phyloP scores from a whole-genome alignment of 2,888 invertebrate species.

The Plagodis dolabraria region DNA sequence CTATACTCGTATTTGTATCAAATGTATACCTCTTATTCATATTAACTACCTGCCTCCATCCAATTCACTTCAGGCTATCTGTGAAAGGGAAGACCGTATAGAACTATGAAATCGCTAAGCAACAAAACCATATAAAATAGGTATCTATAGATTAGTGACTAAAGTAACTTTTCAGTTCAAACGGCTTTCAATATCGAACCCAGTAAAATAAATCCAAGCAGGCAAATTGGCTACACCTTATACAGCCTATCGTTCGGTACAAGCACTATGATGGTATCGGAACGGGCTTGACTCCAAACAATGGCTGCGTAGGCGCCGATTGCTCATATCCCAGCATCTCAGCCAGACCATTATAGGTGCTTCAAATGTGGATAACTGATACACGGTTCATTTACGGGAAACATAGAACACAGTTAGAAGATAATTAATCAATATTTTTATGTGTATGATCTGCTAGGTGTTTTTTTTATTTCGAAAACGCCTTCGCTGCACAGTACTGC shows the following conservation, averaged over 20 bases:
- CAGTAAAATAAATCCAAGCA: constrained; percentile 19
- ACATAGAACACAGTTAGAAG: not conserved
- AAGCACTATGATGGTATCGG: constrained; percentile 21
- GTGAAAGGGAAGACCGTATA: not conserved
- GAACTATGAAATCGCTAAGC: not conserved
- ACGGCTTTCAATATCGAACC: not conserved
- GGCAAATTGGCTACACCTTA: constrained; percentile 25
- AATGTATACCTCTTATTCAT: too few relatives aligned
- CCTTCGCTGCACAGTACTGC: too few relatives aligned
- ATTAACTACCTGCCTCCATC: too few relatives aligned
- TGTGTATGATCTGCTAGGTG: too few relatives aligned
- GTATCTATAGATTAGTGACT: not conserved
- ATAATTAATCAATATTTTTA: constrained; percentile 4
- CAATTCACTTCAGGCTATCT: not conserved
- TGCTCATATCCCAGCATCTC: constrained; percentile 11
- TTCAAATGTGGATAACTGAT: constrained; percentile 20
- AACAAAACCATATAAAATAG: too few relatives aligned
- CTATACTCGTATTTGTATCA: too few relatives aligned
- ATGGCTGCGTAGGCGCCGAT: constrained; percentile 29
- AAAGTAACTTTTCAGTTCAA: constrained; percentile 1
- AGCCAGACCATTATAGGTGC: constrained; percentile 16
- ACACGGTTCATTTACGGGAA: constrained; percentile 10
- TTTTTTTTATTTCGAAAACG: too few relatives aligned
- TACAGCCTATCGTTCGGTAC: constrained; percentile 17
- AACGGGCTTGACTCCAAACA: constrained; percentile 9